phyloP scores from a whole-genome alignment of 1,140 invertebrate genomes.

The Drosophila sp. region DNA sequence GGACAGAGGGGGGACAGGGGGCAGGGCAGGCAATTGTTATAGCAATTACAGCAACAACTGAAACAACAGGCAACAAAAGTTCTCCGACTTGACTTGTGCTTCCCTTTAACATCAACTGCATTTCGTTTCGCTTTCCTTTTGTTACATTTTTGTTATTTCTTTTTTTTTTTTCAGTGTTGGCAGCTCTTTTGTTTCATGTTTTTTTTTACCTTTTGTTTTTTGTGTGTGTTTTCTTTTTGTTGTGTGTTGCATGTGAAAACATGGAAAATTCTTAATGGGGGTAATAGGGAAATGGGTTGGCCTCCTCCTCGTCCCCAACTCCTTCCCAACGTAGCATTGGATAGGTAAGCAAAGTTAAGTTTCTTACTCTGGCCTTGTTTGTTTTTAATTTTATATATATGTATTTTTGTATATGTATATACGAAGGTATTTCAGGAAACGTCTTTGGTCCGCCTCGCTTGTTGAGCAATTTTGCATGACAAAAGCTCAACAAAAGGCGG shows the following conservation, averaged over 20 bases:
- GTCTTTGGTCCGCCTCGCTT: constrained; percentile 33
- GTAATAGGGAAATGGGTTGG: constrained; percentile 22
- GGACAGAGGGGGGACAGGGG: background rate
- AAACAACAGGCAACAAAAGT: constrained; percentile 45
- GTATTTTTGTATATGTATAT: background rate
- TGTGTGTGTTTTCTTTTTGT: background rate
- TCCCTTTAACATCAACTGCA: constrained; percentile 51
- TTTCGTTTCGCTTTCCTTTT: background rate
- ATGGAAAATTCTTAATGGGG: constrained; percentile 23
- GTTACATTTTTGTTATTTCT: background rate
- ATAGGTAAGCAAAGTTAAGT: constrained; percentile 35
- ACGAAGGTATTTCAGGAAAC: constrained; percentile 14
- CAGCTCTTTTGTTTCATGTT: constrained; percentile 38
- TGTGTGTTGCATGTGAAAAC: constrained; percentile 23
- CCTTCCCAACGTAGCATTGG: background rate
- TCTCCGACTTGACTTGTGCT: constrained; percentile 61
- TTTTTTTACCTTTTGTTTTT: constrained; percentile 2
- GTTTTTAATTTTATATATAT: constrained; percentile 49
- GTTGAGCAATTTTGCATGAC: constrained; percentile 61
- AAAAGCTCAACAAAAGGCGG: constrained; percentile 48
- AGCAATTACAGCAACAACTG: constrained; percentile 55
- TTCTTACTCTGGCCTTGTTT: constrained; percentile 41
- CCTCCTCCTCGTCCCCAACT: background rate
- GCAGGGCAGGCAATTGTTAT: constrained; percentile 42
- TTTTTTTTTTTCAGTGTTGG: constrained; percentile 33